Base-by-base conservation (phyloP, 1,140 invertebrate genomes). In the Bombus balteatus region DNA sequence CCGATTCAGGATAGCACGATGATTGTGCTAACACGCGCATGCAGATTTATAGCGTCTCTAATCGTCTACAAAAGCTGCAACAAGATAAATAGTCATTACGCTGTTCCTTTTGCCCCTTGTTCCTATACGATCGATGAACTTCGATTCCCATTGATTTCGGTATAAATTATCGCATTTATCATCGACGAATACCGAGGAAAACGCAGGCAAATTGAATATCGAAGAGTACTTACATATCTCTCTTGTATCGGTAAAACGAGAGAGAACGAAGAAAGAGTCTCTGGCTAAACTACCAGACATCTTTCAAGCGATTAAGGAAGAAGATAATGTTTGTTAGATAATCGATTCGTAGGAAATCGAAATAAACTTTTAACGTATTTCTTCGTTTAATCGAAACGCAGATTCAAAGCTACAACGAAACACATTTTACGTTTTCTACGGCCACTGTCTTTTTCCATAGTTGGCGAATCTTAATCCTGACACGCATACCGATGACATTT, bases 1-100 rank as follows among this genome's bases (percentile, higher is more conserved):
- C 41, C 41, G 72, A 41, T 77, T 32, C 75, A 77, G 75, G 28
- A 62, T 77, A 41, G 25, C 34, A 77, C 53, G 57, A 77, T 77
- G 75, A 77, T 77, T 62, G 37, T 77, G 75, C 75, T 37, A 59
- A 77, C 75, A 59, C 75, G 57, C 75, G 13, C 75, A 39, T n/a
- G 25, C 57, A 77, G 57, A 77, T 77, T 77, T 77, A 77, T 62
- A 18, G 57, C 75, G 34, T n/a, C 9, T 62, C 57, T 77, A 77
- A 77, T 77, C 75, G 75, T 59, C 57, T 62, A 62, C 57, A 47
- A 77, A 77, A 62, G 57, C 25, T 59, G 75, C 39, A 41, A 8
- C 57, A n/a, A 77, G 75, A 77, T 77, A 77, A 77, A 77, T n/a
- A 77, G 22, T 62, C 75, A 32, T 77, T 77, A 39, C 37, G 28